Evolutionary conservation across 2,113 vertebrate genomes (phyloP).

Genomic region (Solenodon paradoxus): DNA sequence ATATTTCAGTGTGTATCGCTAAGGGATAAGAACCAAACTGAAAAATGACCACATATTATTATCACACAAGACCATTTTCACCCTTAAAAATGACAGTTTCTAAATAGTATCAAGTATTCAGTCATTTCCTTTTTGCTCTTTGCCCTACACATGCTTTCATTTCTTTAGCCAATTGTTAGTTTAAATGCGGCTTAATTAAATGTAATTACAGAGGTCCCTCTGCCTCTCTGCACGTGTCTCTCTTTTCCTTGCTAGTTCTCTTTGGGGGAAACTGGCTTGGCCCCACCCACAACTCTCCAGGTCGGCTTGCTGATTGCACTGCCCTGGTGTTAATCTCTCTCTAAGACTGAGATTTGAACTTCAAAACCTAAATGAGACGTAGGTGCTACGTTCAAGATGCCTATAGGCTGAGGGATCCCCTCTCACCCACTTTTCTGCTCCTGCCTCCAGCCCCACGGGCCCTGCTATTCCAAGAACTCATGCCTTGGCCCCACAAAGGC

Average conservation of each 20-base stretch:
- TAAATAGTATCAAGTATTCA: no score
- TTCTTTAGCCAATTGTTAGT: neutral
- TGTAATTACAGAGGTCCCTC: neutral
- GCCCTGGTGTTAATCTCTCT: neutral
- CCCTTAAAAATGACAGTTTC: neutral
- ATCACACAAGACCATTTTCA: neutral
- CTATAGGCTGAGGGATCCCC: no score
- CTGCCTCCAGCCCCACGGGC: neutral
- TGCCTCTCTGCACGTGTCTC: neutral
- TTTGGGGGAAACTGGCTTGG: neutral
- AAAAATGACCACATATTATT: neutral
- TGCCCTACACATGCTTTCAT: neutral
- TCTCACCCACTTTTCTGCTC: accelerated
- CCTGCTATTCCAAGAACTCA: neutral
- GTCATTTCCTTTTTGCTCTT: neutral
- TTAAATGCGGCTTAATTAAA: neutral
- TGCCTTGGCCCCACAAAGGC: neutral
- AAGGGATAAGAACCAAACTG: neutral
- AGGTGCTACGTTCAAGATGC: neutral
- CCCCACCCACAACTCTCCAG: neutral
- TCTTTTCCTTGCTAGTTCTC: neutral
- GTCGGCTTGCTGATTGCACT: accelerated
- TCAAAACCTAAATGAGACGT: neutral
- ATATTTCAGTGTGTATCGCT: neutral
- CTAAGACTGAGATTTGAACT: neutral